phyloP scores from a whole-genome alignment of 2,113 vertebrate genomes.

The Fregata magnificens region DNA sequence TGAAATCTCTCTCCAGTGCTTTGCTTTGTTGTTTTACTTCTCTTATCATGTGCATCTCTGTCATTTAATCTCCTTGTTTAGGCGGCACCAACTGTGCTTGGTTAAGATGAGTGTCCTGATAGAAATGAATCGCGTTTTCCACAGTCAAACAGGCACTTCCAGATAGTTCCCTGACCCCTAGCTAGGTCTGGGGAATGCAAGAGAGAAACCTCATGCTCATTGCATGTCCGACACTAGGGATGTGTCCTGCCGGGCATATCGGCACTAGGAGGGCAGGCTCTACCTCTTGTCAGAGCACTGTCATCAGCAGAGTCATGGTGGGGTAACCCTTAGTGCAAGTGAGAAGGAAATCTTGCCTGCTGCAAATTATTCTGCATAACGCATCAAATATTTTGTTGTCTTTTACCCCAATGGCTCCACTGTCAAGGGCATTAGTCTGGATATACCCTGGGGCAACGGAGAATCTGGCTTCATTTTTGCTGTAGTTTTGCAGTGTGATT shows the following conservation, averaged over 20 bases:
- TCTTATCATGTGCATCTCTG: background rate
- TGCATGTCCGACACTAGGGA: fast-evolving
- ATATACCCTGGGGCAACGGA: background rate
- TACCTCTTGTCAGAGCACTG: background rate
- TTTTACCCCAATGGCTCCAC: background rate
- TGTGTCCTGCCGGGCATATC: background rate
- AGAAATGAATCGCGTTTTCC: background rate
- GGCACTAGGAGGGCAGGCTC: background rate
- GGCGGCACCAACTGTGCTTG: background rate
- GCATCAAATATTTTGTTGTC: constrained; percentile 2
- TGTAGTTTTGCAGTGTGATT: background rate
- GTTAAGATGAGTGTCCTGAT: background rate
- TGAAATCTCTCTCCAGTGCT: background rate
- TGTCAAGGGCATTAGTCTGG: constrained; percentile 8
- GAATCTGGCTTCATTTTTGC: background rate
- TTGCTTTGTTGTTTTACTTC: constrained; percentile 21
- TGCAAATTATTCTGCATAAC: constrained; percentile 8
- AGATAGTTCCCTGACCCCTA: background rate
- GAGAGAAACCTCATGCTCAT: background rate
- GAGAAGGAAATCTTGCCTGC: background rate
- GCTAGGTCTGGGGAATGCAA: background rate
- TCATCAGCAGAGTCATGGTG: background rate
- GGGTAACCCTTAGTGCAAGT: background rate
- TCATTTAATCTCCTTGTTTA: constrained; percentile 11
- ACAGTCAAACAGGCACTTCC: background rate